Percentiles rank a stretch among this genome's conserved stretches.
phyloP scores from a whole-genome alignment of 2,888 invertebrate species.

The Sericinus montela region DNA sequence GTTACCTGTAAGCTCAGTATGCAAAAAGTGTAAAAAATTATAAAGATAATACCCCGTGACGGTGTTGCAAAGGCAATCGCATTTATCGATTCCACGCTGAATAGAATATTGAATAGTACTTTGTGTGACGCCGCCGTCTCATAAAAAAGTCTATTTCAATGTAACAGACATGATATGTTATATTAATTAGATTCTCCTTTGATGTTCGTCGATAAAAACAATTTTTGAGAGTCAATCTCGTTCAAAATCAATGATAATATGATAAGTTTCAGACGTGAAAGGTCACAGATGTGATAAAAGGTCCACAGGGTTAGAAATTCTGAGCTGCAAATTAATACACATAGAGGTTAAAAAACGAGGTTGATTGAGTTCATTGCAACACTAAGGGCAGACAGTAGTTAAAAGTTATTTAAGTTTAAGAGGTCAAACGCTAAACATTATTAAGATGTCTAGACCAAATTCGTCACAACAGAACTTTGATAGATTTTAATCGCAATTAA shows the following conservation, averaged over 20 bases:
- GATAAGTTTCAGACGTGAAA: not conserved
- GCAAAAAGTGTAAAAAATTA: slow-evolving; percentile 30
- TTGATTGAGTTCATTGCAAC: slow-evolving; percentile 1
- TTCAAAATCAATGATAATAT: not conserved
- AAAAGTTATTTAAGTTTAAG: slow-evolving; percentile 19
- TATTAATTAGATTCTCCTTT: slow-evolving; percentile 5
- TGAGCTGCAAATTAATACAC: not conserved
- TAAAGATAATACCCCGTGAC: slow-evolving; percentile 45
- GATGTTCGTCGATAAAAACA: not conserved
- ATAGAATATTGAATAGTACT: slow-evolving; percentile 35
- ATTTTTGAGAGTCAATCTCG: not conserved
- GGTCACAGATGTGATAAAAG: not conserved
- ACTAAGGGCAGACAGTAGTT: slow-evolving; percentile 12
- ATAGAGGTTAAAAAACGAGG: not conserved
- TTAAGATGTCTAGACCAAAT: slow-evolving; percentile 25
- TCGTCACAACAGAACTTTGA: not conserved
- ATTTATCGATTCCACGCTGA: slow-evolving; percentile 54
- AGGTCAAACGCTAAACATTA: slow-evolving; percentile 20
- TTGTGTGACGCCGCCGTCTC: slow-evolving; percentile 23
- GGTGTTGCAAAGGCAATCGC: slow-evolving; percentile 38
- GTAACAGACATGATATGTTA: not conserved
- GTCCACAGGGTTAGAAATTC: not conserved
- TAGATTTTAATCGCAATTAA: not conserved
- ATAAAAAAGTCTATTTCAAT: slow-evolving; percentile 9
- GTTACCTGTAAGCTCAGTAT: slow-evolving; percentile 29